Conservation (phyloP, 23 tunicate genomes). For the Ascidia mentula region DNA sequence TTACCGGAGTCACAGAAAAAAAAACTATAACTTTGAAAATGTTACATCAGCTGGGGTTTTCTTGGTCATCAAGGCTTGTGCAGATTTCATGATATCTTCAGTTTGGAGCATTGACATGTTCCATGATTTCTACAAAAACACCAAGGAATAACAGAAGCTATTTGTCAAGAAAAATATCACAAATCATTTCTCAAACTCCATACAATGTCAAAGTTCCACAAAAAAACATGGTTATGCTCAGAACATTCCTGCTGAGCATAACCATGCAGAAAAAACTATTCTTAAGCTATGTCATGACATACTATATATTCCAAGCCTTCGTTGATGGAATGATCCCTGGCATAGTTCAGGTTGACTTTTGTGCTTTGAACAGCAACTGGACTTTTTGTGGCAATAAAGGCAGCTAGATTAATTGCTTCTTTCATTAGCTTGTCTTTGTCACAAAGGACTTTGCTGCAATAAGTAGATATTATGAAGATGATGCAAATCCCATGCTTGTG, state of each 20-base stretch:
- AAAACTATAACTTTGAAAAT: conserved; percentile 67
- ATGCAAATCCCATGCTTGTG: no score
- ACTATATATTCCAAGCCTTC: conserved; percentile 83
- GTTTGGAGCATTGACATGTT: conserved; percentile 93
- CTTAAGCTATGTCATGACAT: no score
- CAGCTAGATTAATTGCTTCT: conserved; percentile 67
- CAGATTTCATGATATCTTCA: conserved; percentile 96
- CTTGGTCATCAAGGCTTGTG: conserved; percentile 90
- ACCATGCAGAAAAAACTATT: no score
- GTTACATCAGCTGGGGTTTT: conserved; percentile 75
- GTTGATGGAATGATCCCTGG: conserved; percentile 70
- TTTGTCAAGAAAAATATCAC: no score
- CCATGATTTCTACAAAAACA: conserved; percentile 69
- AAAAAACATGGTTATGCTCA: no score
- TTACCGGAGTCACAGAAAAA: no score
- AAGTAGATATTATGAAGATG: no score
- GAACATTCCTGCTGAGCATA: no score
- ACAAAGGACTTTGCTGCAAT: conserved; percentile 61
- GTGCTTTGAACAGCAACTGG: conserved; percentile 97
- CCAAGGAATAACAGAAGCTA: no score
- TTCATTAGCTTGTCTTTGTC: conserved; percentile 69
- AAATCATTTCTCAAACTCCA: no score
- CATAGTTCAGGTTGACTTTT: conserved; percentile 78
- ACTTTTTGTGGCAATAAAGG: conserved; percentile 73
- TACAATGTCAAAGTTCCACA: no score